These are phyloP conservation scores for Falco punctatus DNA, from an alignment of 2,113 vertebrate species.

Conservation along the genomic window DNA sequence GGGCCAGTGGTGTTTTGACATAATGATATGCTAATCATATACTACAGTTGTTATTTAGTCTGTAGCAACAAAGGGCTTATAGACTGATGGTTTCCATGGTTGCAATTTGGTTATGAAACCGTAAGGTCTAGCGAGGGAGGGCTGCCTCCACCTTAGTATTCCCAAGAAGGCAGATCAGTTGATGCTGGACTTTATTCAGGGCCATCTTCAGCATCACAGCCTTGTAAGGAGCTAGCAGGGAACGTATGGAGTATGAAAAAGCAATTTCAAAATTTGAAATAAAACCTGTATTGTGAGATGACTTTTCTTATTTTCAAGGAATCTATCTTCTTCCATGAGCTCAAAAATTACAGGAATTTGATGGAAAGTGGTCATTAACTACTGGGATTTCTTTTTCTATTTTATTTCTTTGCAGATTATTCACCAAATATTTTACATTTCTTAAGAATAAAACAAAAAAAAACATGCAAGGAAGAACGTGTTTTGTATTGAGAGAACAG, in stretches of 20 bases:
- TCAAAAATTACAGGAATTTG: background rate
- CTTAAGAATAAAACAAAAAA: background rate
- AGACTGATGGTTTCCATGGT: background rate
- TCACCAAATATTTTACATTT: background rate
- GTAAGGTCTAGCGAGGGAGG: background rate
- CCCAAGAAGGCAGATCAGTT: background rate
- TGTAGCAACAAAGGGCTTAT: background rate
- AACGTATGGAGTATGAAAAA: background rate
- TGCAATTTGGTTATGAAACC: background rate
- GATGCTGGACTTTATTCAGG: background rate
- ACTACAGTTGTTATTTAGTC: background rate
- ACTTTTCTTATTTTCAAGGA: background rate
- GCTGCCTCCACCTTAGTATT: background rate
- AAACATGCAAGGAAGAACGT: background rate
- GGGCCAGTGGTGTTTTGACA: background rate
- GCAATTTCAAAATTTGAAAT: background rate
- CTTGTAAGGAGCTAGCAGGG: background rate
- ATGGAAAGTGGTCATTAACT: background rate
- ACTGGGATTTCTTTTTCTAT: background rate
- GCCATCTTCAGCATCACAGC: background rate
- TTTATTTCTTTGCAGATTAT: background rate
- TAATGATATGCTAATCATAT: background rate
- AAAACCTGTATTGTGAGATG: background rate
- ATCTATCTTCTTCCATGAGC: background rate
- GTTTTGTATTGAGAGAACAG: background rate